phyloP scores from a whole-genome alignment of 2,113 vertebrate species.

The Pelodiscus sinensis region DNA sequence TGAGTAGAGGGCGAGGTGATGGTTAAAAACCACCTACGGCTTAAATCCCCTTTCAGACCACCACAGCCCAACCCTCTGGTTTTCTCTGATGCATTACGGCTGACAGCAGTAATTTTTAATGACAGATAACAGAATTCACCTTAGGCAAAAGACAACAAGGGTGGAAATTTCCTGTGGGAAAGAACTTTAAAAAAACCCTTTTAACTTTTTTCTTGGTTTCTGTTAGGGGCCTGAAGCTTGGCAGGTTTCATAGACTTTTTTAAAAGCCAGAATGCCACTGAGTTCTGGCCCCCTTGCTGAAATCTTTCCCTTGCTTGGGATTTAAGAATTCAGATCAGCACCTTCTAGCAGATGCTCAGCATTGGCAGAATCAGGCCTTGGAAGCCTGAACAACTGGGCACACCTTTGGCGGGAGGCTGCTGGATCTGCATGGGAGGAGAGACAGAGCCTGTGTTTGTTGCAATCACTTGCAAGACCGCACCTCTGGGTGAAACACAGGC shows the following conservation, averaged over 20 bases:
- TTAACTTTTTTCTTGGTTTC: constrained; percentile 31
- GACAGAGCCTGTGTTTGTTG: constrained; percentile 30
- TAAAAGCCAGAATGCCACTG: neutral
- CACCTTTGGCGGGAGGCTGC: neutral
- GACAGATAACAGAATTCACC: constrained; percentile 74
- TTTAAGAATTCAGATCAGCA: neutral
- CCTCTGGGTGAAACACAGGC: constrained; percentile 50
- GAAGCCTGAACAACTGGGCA: neutral
- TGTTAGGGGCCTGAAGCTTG: constrained; percentile 15
- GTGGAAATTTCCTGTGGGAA: constrained; percentile 76
- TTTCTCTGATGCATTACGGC: constrained; percentile 45
- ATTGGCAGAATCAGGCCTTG: constrained; percentile 17
- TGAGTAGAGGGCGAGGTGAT: constrained; percentile 1
- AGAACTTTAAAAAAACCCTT: constrained; percentile 2
- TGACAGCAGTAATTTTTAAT: constrained; percentile 75
- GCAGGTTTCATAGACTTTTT: neutral
- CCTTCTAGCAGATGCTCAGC: neutral
- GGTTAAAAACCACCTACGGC: constrained; percentile 30
- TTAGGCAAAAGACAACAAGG: constrained; percentile 65
- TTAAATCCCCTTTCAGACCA: constrained; percentile 55
- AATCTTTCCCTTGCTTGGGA: neutral
- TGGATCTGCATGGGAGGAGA: neutral
- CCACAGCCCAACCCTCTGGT: constrained; percentile 48
- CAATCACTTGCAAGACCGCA: constrained; percentile 27
- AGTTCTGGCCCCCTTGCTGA: neutral